Base-by-base conservation (phyloP, 2,113 vertebrate genomes). In the Podocnemis expansa region DNA sequence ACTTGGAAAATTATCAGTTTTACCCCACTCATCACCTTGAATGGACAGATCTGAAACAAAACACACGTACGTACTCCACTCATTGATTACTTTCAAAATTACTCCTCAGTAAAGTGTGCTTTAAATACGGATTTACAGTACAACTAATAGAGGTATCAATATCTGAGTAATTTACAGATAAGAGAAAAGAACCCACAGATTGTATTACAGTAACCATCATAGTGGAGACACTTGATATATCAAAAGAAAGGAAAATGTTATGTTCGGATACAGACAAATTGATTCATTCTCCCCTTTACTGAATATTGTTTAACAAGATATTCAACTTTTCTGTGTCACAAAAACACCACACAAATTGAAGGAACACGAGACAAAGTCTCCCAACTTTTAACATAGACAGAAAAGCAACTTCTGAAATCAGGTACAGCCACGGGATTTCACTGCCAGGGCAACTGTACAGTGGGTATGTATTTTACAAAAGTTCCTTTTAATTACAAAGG, bases 1-100 rank as follows among this genome's bases (percentile, higher is more conserved):
- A 17, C 3, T 75, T 52, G 47, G 43, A 60, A 82, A 82, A 60
- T 12, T 5, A 19, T 52, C 5, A 4, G 4, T 19, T 78, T 24
- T 52, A 1, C 4, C 78, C 55, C 3, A 1, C 7, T 55, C 10
- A 1, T 34, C 43, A 63, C 38, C 76, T 19, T 38, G 7, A 5
- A 13, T 0, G 0, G 52, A n/a, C 55, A 90, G 2, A 31, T n/a
- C 0, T 2, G 25, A n/a, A 84, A 31, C 79, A 85, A 80, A 76
- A 31, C 31, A 56, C 10, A 4, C 25, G 51, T n/a, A 27, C 43
- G 43, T 13, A 45, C 8, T 19, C 43, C 12, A 55, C 21, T 31
- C 27, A 38, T 31, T 8, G n/a, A 22, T 34, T 41, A 43, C 34
- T 24, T 58, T 11, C 43, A 47, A 21, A 27, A 75, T 73, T 38